Conservation (phyloP, 2,888 invertebrate species). For the Helobdella robusta region DNA sequence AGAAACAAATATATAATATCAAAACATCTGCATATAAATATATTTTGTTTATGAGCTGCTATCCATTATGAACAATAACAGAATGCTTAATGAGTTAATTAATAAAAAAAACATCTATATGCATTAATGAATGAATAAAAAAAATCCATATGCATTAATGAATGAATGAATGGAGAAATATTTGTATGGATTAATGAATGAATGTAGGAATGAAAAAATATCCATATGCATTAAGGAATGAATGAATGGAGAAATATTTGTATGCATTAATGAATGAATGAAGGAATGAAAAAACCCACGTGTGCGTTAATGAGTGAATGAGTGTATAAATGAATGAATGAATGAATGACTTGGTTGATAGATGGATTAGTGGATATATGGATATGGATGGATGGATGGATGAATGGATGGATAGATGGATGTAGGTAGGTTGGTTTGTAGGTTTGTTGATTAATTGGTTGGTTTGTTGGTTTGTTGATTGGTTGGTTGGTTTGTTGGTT, state of each 20-base stretch:
- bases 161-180: background rate
- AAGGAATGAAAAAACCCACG: background rate
- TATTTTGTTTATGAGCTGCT: too few relatives aligned
- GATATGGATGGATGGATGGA: conserved; percentile 1
- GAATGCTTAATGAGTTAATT: too few relatives aligned
- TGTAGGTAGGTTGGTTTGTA: background rate
- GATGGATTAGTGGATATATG: background rate
- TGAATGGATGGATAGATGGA: conserved; percentile 1
- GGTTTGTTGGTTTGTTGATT: background rate
- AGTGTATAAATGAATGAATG: background rate
- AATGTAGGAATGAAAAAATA: background rate
- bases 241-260: background rate
- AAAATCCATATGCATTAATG: background rate
- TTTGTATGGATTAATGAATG: background rate
- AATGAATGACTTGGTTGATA: too few relatives aligned
- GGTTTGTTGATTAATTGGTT: background rate
- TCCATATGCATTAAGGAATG: background rate
- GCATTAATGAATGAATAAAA: background rate
- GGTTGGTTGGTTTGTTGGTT: background rate
- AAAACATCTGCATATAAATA: too few relatives aligned
- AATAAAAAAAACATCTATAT: too few relatives aligned
- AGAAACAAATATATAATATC: too few relatives aligned
- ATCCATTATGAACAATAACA: too few relatives aligned
- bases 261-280: background rate
- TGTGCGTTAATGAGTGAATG: background rate